Evolutionary conservation across 2,888 invertebrate species (phyloP), one percentile per base, ranked within the genome.

Genomic region (Actias luna): DNA sequence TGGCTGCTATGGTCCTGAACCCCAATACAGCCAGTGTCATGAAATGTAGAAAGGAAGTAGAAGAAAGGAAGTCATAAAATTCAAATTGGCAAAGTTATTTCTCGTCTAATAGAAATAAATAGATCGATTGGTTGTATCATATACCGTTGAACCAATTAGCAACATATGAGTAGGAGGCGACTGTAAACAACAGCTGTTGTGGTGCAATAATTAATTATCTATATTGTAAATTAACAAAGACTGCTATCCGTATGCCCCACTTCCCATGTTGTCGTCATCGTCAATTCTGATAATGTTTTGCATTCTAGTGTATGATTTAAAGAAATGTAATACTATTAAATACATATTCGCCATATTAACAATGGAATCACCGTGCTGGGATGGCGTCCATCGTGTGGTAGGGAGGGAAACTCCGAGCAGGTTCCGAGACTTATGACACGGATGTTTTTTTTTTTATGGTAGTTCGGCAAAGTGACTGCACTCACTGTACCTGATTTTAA

Each of bases 201-300:
- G 71, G 72, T 52, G 67, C 67, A 64, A 52, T 52, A 67, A 63
- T 62, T 63, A 65, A 63, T 64, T 64, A 60, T 61, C n/a, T 5
- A 22, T 57, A 36, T 22, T 46, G 22, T 46, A 46, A 46, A 61
- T 16, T 71, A 74, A 75, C 72, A 68, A 67, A 67, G 55, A 63
- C 64, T 60, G 60, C 79, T 83, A 83, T 84, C 83, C 75, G 50
- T 68, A 29, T 80, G 84, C n/a, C 75, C 84, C 81, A 83, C 81
- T 85, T 85, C 80, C 72, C 79, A 78, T 78, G 73, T 71, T 71
- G 74, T 67, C 64, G 67, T 70, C 67, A 64, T 63, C 22, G 31
- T 16, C 1, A 57, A 55, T 55, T 27, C 31, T 42, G 29, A 61
- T 42, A 22, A 27, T 31, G 22, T 35, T 52, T 31, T 31, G n/a